These are phyloP conservation scores for Macrostomum cliftonense DNA, from an alignment of 2,888 invertebrate species.

Conservation along the genomic window DNA sequence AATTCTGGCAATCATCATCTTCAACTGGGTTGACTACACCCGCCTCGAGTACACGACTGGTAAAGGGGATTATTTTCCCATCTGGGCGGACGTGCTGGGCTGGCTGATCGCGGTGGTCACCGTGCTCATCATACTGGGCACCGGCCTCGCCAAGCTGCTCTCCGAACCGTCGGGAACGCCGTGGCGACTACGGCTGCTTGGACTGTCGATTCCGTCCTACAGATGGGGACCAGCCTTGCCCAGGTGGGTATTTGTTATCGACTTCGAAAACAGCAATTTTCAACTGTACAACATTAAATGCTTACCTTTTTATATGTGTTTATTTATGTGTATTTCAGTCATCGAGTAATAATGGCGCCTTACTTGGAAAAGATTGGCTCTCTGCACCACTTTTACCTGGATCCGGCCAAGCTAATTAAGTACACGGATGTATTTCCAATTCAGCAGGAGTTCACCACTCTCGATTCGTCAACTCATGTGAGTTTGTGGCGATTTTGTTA, in stretches of 20 bases:
- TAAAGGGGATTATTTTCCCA: conserved; percentile 19
- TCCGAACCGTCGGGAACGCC: not conserved
- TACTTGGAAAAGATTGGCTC: too few relatives aligned
- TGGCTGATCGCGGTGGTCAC: conserved; percentile 28
- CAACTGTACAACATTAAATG: too few relatives aligned
- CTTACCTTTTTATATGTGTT: too few relatives aligned
- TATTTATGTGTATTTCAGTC: too few relatives aligned
- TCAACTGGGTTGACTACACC: conserved; percentile 28
- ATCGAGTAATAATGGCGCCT: too few relatives aligned
- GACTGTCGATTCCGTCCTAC: conserved; percentile 5
- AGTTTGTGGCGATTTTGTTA: too few relatives aligned
- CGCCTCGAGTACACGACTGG: conserved; percentile 16
- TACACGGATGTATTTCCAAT: too few relatives aligned
- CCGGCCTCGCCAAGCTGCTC: conserved; percentile 17
- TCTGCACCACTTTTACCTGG: too few relatives aligned
- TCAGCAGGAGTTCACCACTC: too few relatives aligned
- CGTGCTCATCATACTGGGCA: conserved; percentile 20
- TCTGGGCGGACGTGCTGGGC: conserved; percentile 28
- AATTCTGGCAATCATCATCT: conserved; percentile 21
- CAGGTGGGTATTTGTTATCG: not conserved
- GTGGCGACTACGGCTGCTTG: not conserved
- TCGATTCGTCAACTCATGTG: too few relatives aligned
- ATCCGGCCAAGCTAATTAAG: too few relatives aligned
- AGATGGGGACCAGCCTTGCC: conserved; percentile 7
- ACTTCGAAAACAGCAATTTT: too few relatives aligned